A percentile compares a stretch with the other conserved stretches of the same genome.
These are phyloP conservation scores for Bujurquina vittata DNA, from an alignment of 2,113 vertebrate species.

Conservation along the genomic window DNA sequence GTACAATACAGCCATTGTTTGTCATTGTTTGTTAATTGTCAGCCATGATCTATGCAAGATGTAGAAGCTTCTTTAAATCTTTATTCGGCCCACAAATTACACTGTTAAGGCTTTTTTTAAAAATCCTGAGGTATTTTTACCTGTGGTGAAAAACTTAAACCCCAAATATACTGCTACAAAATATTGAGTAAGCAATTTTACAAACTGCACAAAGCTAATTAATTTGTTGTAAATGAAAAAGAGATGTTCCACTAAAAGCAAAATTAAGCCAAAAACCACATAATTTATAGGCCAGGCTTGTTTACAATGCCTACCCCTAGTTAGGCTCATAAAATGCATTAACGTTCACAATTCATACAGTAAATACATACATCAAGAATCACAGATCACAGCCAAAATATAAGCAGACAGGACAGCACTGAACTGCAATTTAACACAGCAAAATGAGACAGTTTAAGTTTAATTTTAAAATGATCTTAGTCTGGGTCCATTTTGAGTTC, in stretches of 20 bases:
- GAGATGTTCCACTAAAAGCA: conserved; percentile 17
- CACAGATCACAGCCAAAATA: no score
- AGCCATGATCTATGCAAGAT: neutral
- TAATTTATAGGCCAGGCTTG: no score
- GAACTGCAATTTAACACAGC: no score
- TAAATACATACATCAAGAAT: no score
- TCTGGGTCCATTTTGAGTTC: no score
- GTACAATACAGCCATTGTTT: neutral
- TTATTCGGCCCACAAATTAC: neutral
- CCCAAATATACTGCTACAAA: conserved; percentile 5
- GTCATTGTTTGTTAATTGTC: neutral
- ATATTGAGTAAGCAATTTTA: conserved; percentile 15
- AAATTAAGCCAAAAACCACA: neutral
- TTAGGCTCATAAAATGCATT: no score
- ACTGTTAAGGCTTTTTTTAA: neutral
- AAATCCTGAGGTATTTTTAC: neutral
- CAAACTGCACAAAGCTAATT: conserved; percentile 23
- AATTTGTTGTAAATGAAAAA: conserved; percentile 20
- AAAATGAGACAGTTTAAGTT: no score
- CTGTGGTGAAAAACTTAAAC: conserved; percentile 7
- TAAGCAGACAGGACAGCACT: no score
- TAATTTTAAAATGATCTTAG: no score
- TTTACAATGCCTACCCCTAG: no score
- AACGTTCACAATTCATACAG: no score
- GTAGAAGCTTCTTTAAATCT: conserved; percentile 1